phyloP scores from a whole-genome alignment of 2,797 vertebrate species.

The Megalops cyprinoides region DNA sequence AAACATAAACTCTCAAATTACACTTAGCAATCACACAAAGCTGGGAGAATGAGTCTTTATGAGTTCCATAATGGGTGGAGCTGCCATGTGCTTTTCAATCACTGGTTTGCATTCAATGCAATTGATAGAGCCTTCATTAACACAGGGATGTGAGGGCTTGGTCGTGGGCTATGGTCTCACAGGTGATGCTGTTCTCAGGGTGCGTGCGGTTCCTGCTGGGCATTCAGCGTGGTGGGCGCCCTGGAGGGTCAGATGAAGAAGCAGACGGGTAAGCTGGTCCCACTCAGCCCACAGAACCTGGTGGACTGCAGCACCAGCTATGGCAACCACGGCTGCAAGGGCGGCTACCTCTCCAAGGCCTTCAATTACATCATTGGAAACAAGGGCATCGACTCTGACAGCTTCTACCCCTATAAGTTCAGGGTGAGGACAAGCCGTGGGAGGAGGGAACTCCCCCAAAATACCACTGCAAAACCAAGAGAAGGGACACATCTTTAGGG shows the following conservation, averaged over 20 bases:
- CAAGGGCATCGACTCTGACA: conserved; percentile 70
- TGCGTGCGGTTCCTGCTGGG: conserved; percentile 76
- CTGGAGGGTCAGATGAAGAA: conserved; percentile 76
- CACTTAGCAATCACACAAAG: too few species aligned
- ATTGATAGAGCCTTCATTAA: too few species aligned
- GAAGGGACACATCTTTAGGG: neutral
- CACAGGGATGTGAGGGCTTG: neutral
- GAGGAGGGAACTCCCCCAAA: neutral
- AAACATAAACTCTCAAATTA: too few species aligned
- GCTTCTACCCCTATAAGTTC: conserved; percentile 70
- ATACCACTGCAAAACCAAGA: neutral
- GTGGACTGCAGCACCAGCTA: conserved; percentile 69
- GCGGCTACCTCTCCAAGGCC: conserved; percentile 68
- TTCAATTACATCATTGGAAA: conserved; percentile 70
- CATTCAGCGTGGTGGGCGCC: conserved; percentile 74
- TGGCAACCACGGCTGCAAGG: conserved; percentile 72
- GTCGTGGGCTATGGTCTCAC: neutral
- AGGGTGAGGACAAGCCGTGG: conserved; percentile 54
- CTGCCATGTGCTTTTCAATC: neutral
- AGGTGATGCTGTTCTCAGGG: conserved; percentile 54
- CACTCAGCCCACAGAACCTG: conserved; percentile 78
- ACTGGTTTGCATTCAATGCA: too few species aligned
- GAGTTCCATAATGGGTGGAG: too few species aligned
- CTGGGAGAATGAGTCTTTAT: too few species aligned
- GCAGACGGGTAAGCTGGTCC: conserved; percentile 57